Base-by-base conservation (phyloP, 1,140 invertebrate species). In the Gryon sp. region DNA sequence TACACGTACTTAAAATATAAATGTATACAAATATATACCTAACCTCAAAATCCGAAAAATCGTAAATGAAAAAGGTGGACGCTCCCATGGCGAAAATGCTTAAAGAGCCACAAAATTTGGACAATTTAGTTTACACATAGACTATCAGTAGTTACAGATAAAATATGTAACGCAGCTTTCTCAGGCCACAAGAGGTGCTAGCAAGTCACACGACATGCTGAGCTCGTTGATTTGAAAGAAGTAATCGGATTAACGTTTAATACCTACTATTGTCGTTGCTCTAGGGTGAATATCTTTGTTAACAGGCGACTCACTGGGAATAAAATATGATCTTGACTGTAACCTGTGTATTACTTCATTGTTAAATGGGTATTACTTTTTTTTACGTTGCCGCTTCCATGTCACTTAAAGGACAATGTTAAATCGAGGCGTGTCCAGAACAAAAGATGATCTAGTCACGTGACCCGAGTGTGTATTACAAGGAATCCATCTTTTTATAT, bases 231-330 rank as follows among this genome's bases (percentile, higher is more conserved):
- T 80, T 76, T 69, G 78, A 80, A 80, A 70, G 63, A 70, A 74
- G 59, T 80, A 80, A 80, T 80, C 78, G 78, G 78, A 80, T 80
- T 80, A 76, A 68, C 63, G 52, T 74, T 73, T 80, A 80, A 80
- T 80, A 70, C 74, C 57, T 36, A 62, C 72, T 43, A 75, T 60
- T 72, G 60, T 68, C 69, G 45, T 48, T 65, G 45, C 28, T 62
- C 50, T 76, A 73, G 78, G 73, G 78, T 70, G 66, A 63, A 77
- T 48, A 55, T 76, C 74, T 70, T 77, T 73, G 74, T 80, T 60
- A 70, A 60, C 66, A 60, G n/a, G 41, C 70, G 74, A 80, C 74
- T 80, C 63, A 68, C 40, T 69, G 65, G 50, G 69, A 76, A 70
- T 77, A 75, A 74, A 77, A 74, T 66, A 66, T 70, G 68, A 75